Evolutionary conservation across 53 echinoderm and acorn worm species (phyloP), one percentile per base, ranked within the genome.

Genomic region (Stichopus horrens): DNA sequence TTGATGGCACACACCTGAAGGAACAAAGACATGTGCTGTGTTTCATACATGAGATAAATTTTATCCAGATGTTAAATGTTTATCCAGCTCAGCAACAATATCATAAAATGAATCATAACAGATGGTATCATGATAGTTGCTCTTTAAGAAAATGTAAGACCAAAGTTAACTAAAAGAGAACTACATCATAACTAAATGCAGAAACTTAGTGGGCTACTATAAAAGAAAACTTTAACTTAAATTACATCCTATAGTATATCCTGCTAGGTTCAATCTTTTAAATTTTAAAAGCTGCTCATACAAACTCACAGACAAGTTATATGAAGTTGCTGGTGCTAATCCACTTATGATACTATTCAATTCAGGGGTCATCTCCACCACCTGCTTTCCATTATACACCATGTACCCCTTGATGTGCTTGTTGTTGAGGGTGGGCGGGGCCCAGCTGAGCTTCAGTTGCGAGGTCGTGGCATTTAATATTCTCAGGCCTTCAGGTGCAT

Each of bases 1-100:
- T 97, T 97, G 74, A 88, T 93, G 7, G 95, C 97, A 93, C 95
- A 97, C 5, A 97, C 97, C 97, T 97, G 79, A 5, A 84, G 71
- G 16, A 53, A 71, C 1, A 71, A 80, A 37, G 37, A 37, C 37
- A 37, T 1, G 37, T 37, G 37, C 37, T 37, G 37, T 37, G 37
- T 37, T 37, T 37, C 37, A 37, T 37, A 2, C 37, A 37, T 37
- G 37, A 37, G 37, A 37, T 37, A 2, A 37, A 37, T 37, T 37
- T 37, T 37, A 37, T 37, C 37, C 37, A 37, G 37, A 37, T 37
- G 37, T 37, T 37, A 37, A 37, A 37, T 37, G 37, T 37, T 37
- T 37, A 37, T 37, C 37, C 37, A 37, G 37, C 37, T 37, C 37
- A 37, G 37, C 37, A 37, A 37, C 37, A 37, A 37, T 37, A 37